Percentiles rank a stretch among this genome's conserved stretches.
Conservation (phyloP, 2,113 vertebrate species). For the Triplophysa tibetana region DNA sequence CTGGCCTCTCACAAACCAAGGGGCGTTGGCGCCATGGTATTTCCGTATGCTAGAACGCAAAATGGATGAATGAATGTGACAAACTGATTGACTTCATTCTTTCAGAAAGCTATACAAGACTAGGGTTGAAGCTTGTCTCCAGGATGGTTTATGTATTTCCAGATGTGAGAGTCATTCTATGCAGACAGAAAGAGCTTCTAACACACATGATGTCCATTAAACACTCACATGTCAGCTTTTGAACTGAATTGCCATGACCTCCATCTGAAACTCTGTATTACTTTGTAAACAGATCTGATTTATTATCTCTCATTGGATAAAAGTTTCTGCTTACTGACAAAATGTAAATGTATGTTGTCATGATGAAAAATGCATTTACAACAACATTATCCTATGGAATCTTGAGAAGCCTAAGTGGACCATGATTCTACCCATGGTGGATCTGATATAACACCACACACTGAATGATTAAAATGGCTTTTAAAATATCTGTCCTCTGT, state of each 20-base stretch:
- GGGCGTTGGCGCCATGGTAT: conserved; percentile 48
- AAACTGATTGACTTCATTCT: not conserved
- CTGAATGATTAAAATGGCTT: too few relatives aligned
- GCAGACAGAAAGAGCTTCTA: conserved; percentile 3
- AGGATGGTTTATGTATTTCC: conserved; percentile 13
- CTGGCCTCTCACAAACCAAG: conserved; percentile 6
- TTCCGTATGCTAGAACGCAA: conserved; percentile 36
- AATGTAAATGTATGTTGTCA: too few relatives aligned
- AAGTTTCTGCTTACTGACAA: too few relatives aligned
- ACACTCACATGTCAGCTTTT: not conserved
- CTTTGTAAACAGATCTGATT: not conserved
- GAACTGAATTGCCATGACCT: not conserved
- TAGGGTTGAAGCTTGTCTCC: not conserved
- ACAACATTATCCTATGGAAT: too few relatives aligned
- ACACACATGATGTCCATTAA: conserved; percentile 19
- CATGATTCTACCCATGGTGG: too few relatives aligned
- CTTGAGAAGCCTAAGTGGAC: too few relatives aligned
- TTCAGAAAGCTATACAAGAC: not conserved
- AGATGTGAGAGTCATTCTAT: conserved; percentile 17
- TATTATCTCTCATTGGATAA: not conserved
- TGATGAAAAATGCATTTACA: too few relatives aligned
- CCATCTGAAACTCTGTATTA: conserved; percentile 1
- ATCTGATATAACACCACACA: too few relatives aligned
- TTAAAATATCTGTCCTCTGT: too few relatives aligned
- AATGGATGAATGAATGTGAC: not conserved